These are phyloP conservation scores for Sycobia sp. DNA, from an alignment of 1,140 invertebrate species.

Conservation along the genomic window DNA sequence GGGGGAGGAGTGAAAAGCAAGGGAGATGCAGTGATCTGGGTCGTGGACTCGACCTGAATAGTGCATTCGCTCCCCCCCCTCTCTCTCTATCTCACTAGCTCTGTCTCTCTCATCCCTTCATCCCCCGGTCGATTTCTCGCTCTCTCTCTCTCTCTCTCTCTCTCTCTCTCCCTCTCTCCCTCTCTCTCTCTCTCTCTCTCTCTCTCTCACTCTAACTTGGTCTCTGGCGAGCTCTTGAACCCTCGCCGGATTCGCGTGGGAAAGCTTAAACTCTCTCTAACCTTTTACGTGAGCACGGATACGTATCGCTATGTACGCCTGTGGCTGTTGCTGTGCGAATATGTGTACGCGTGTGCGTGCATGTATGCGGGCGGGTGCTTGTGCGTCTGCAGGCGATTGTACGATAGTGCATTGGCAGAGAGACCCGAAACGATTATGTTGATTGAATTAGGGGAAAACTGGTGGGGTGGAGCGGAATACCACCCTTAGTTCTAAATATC, in stretches of 20 bases:
- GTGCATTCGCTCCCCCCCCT: slow-evolving; percentile 4
- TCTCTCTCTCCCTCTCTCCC: background rate
- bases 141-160: background rate
- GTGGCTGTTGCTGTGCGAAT: background rate
- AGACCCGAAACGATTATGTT: slow-evolving; percentile 4
- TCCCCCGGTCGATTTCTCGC: too few relatives aligned
- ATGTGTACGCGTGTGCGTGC: background rate
- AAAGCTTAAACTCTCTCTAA: background rate
- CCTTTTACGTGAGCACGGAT: too few relatives aligned
- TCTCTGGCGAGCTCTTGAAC: slow-evolving; percentile 12
- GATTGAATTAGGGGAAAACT: slow-evolving; percentile 1
- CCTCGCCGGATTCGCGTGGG: background rate
- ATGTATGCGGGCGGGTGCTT: too few relatives aligned
- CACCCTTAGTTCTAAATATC: too few relatives aligned
- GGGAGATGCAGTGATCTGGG: slow-evolving; percentile 13
- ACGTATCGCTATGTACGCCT: too few relatives aligned
- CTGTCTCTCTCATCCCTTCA: too few relatives aligned
- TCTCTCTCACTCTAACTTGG: background rate
- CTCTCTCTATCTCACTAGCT: too few relatives aligned
- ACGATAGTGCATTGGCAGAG: too few relatives aligned
- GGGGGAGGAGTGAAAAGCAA: too few relatives aligned
- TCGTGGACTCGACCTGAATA: slow-evolving; percentile 30
- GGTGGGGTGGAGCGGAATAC: background rate
- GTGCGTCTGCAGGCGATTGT: too few relatives aligned
- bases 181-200: background rate